Evolutionary conservation across 2,113 vertebrate species (phyloP).

Genomic region (Pomatostomus ruficeps): DNA sequence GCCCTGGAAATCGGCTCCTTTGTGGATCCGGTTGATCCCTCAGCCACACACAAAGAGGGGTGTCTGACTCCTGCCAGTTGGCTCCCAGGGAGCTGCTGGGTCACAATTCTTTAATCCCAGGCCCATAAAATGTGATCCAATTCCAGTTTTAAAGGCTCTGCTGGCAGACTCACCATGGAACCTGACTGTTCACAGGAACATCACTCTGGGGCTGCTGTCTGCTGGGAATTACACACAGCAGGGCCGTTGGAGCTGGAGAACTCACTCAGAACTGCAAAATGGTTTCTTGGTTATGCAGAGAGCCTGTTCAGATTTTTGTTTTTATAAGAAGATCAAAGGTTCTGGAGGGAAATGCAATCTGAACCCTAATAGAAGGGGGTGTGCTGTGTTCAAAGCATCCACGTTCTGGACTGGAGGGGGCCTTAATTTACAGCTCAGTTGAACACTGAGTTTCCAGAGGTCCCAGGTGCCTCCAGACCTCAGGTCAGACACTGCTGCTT

Average conservation of each 20-base stretch:
- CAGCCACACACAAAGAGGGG: neutral
- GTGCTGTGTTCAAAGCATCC: neutral
- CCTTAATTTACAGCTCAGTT: neutral
- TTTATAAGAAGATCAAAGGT: neutral
- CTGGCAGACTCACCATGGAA: neutral
- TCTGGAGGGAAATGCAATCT: neutral
- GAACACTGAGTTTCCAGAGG: neutral
- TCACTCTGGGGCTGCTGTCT: neutral
- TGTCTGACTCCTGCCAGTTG: rapidly evolving
- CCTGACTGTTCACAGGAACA: neutral
- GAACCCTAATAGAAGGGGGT: neutral
- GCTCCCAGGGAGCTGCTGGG: neutral
- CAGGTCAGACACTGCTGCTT: neutral
- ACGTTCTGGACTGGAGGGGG: rapidly evolving
- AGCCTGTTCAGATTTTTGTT: neutral
- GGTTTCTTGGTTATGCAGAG: neutral
- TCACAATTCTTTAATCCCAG: neutral
- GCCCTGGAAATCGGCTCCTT: neutral
- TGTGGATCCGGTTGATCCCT: neutral
- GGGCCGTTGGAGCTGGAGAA: neutral
- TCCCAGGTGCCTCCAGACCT: neutral
- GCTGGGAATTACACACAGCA: neutral
- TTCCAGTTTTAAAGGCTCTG: neutral
- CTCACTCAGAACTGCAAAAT: neutral
- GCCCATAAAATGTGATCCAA: neutral